Evolutionary conservation across 2,113 vertebrate species (phyloP).

Genomic region (Erythrolamprus reginae): DNA sequence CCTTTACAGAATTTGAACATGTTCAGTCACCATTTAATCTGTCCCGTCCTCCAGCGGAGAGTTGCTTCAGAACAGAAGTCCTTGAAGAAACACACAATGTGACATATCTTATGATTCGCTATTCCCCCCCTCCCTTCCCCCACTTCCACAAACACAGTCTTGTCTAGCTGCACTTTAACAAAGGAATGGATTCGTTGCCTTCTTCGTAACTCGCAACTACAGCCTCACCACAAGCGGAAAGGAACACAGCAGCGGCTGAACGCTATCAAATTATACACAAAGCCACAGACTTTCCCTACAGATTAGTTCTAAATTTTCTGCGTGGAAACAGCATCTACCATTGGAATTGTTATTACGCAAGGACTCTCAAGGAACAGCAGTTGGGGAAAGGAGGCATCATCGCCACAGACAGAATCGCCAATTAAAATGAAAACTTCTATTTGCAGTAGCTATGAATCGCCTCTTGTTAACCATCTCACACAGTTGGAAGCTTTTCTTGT

Average conservation of each 20-base stretch:
- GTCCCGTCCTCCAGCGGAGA: neutral
- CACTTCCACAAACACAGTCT: neutral
- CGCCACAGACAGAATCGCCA: neutral
- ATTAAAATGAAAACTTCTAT: conserved; percentile 13
- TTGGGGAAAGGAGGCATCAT: neutral
- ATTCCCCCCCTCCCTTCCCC: neutral
- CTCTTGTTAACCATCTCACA: neutral
- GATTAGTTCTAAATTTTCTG: neutral
- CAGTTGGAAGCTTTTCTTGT: neutral
- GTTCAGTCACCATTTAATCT: neutral
- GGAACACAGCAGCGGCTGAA: neutral
- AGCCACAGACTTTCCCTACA: neutral
- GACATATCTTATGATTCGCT: neutral
- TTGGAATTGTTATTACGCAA: neutral
- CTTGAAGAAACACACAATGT: neutral
- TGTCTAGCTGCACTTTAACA: neutral
- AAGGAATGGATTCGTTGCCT: too few relatives aligned
- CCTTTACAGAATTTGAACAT: neutral
- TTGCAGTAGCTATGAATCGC: neutral
- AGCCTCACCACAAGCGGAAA: neutral
- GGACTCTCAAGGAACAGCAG: neutral
- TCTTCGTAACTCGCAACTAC: neutral
- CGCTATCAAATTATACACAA: neutral
- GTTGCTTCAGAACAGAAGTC: neutral
- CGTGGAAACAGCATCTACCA: neutral